These are phyloP conservation scores for Aurelia sp. DNA, from an alignment of 30 jellyfish, hydroid and myxozoan genomes.

Conservation along the genomic window DNA sequence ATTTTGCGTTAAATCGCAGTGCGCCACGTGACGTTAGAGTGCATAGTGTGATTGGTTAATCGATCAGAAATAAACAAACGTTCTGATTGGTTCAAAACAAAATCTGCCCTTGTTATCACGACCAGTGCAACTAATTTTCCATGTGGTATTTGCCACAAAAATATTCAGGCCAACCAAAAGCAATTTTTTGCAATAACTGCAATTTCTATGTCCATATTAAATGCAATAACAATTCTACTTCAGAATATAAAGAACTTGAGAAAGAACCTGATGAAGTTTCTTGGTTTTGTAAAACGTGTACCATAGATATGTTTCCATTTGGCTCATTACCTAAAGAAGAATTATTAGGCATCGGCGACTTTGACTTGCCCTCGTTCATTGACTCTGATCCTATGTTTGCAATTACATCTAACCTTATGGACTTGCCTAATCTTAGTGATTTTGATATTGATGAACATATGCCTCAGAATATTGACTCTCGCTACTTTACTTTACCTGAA, in stretches of 20 bases:
- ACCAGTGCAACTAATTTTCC: constrained; percentile 23
- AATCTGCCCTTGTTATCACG: too few relatives aligned
- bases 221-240: constrained; percentile 32
- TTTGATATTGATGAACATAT: too few relatives aligned
- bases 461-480: too few relatives aligned
- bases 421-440: too few relatives aligned
- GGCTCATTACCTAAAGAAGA: constrained; percentile 51
- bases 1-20: too few relatives aligned
- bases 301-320: constrained; percentile 51
- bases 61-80: too few relatives aligned
- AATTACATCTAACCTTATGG: too few relatives aligned
- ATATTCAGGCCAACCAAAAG: constrained; percentile 41
- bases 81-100: too few relatives aligned
- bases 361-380: background rate
- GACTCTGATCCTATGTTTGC: constrained; percentile 30
- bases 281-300: background rate
- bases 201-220: constrained; percentile 26
- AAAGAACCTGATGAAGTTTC: too few relatives aligned
- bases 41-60: too few relatives aligned
- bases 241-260: constrained; percentile 7
- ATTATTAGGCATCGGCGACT: constrained; percentile 12
- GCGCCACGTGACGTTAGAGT: too few relatives aligned
- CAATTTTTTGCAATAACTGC: constrained; percentile 30
- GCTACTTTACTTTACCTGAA: too few relatives aligned
- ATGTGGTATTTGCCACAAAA: constrained; percentile 67